Evolutionary conservation across 2,797 vertebrate genomes (phyloP), one percentile per base, ranked within the genome.

Genomic region (Thaleichthys pacificus): DNA sequence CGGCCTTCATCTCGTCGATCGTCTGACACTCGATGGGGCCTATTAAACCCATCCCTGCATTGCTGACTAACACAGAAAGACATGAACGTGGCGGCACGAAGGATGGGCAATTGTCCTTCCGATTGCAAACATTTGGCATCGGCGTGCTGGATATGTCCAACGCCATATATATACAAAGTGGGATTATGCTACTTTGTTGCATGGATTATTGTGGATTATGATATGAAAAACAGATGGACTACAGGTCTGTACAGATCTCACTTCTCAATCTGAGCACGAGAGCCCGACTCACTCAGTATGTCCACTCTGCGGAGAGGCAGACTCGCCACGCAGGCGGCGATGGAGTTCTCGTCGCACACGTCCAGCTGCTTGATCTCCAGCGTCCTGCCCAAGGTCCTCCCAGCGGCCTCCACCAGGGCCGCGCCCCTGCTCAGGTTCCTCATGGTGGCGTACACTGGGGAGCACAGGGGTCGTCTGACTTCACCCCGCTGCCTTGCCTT

Each of bases 21-120:
- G 89, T 92, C 77, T 95, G 95, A 80, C 95, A 96, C 81, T 96
- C 95, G 28, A 96, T 94, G 3, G 95, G 95, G 61, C 94, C 94
- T 67, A 95, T 94, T 75, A 96, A 88, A 35, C 95, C 95, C 91
- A 94, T 91, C 58, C 94, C 95, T 76, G 95, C 95, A 81, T 96
- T 96, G 76, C 94, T 96, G 66, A 96, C 95, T 96, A 84, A 22
- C 56, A 72, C 70, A 21, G 47, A 77, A 71, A 42, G 22, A 11
- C 63, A 62, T 21, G 24, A 38, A 51, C 15, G 3, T 22, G 17
- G 60, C 5, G 14, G 28, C 0, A 57, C 35, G 24, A 54, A 0
- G 19, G 2, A 54, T n/a, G 1, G 51, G 38, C 38, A 42, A 42
- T 42, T 7, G 9, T 42, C 38, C 8, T 42, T 42, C 0, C 38